Evolutionary conservation across 2,113 vertebrate genomes (phyloP), one percentile per base, ranked within the genome.

Genomic region (Pogonocichla stellata): DNA sequence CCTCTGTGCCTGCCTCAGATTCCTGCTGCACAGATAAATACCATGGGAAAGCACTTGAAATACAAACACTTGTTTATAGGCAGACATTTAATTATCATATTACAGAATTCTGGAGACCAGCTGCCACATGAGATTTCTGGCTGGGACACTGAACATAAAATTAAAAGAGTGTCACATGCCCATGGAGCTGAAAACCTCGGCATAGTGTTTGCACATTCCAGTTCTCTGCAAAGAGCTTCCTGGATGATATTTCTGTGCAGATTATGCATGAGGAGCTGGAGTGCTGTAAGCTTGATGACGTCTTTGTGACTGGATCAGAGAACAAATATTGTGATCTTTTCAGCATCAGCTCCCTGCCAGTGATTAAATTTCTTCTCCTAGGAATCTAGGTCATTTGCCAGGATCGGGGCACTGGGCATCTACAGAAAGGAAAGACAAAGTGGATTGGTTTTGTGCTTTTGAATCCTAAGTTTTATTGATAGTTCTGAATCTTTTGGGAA

Each of bases 41-140:
- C 92, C 93, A 92, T 75, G 88, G 92, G 95, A 97, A 92, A 92
- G 90, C 88, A 61, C 77, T 96, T 61, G 69, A 72, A 94, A 90
- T 88, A 86, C 92, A 96, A 94, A 95, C 82, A 60, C 86, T 96
- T 94, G 94, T 95, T 96, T 96, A 92, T 88, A 88, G 88, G 88
- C 95, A 96, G 95, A 67, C 92, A 86, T 96, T 96, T 97, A 86
- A 96, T 97, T 96, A 95, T 95, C 95, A 86, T 94, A 94, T 96
- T 97, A 96, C 95, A 92, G 93, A 95, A 96, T 86, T 88, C 95
- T 95, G 88, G 60, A 91, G 88, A 92, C 93, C 95, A 97, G 95
- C 95, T 96, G 96, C 95, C 92, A 84, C 95, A 90, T 92, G 95
- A 95, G 96, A 96, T 95, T 97, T 95, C 93, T 95, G 95, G 80